Percentiles rank a stretch among this genome's conserved stretches.
Evolutionary conservation across 2,113 vertebrate genomes (phyloP).

Genomic region (Paraplagusia blochii): DNA sequence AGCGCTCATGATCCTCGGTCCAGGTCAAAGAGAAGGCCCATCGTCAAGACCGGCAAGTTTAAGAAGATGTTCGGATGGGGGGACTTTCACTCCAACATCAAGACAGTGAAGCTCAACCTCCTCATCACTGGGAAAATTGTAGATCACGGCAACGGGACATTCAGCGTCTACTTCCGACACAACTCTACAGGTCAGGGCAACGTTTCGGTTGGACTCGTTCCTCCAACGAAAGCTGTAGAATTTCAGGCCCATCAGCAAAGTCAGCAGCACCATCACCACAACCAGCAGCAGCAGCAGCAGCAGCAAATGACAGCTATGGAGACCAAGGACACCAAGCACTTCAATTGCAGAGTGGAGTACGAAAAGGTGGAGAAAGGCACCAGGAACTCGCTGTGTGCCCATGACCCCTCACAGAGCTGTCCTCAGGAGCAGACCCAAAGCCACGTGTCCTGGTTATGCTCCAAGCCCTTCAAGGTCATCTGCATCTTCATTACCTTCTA

Average conservation of each 20-base stretch:
- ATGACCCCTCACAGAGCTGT: conserved; percentile 96
- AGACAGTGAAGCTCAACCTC: conserved; percentile 94
- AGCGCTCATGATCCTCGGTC: conserved; percentile 83
- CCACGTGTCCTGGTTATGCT: conserved; percentile 97
- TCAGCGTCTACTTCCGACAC: conserved; percentile 98
- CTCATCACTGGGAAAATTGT: conserved; percentile 98
- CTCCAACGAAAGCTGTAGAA: conserved; percentile 95
- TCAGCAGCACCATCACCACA: conserved; percentile 64
- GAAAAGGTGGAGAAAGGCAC: conserved; percentile 98
- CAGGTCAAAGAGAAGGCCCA: conserved; percentile 86
- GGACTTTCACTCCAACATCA: conserved; percentile 98
- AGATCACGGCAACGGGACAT: conserved; percentile 97
- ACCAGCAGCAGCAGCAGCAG: conserved; percentile 77
- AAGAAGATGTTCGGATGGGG: conserved; percentile 99
- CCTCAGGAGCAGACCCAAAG: conserved; percentile 98
- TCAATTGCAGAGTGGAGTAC: conserved; percentile 97
- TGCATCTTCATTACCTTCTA: conserved; percentile 99
- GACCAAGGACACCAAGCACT: conserved; percentile 97
- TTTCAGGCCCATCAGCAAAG: conserved; percentile 80
- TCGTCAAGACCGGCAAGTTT: conserved; percentile 95
- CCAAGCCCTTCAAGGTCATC: conserved; percentile 99
- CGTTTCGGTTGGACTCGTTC: conserved; percentile 93
- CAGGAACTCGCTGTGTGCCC: conserved; percentile 94
- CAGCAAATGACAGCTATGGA: conserved; percentile 87
- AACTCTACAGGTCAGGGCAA: conserved; percentile 97